A percentile compares a stretch with the other conserved stretches of the same genome.
phyloP scores from a whole-genome alignment of 2,797 vertebrate genomes.

The Anas bahamensis region DNA sequence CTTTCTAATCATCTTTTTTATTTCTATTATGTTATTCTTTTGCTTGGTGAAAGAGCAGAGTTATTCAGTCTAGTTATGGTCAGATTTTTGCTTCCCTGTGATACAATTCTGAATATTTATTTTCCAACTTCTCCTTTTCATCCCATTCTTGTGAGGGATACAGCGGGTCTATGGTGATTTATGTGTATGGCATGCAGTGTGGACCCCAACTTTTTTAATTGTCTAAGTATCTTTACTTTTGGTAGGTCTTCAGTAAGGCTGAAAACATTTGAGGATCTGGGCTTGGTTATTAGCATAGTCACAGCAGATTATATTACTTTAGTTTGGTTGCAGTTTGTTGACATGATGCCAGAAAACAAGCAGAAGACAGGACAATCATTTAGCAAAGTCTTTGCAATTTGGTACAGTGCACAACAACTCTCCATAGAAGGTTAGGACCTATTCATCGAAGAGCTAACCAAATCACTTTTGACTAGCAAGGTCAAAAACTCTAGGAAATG shows the following conservation, averaged over 20 bases:
- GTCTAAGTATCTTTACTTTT: background rate
- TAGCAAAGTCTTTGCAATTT: background rate
- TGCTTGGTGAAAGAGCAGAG: background rate
- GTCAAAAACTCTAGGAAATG: conserved; percentile 3
- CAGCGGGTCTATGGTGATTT: background rate
- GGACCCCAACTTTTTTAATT: background rate
- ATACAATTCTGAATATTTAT: background rate
- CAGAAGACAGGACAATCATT: background rate
- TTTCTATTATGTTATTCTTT: background rate
- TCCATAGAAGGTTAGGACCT: background rate
- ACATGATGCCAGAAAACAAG: background rate
- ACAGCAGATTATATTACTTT: background rate
- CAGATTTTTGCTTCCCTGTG: background rate
- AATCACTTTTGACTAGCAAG: background rate
- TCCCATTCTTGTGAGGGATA: background rate
- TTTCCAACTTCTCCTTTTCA: background rate
- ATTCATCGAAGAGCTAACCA: background rate
- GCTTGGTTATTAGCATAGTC: background rate
- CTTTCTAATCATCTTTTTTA: background rate
- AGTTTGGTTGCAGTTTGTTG: background rate
- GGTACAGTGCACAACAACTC: background rate
- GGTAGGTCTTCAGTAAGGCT: background rate
- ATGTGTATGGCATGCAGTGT: background rate
- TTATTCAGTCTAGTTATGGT: background rate
- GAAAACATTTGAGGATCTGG: background rate